Percentiles rank a stretch among this genome's conserved stretches.
phyloP scores from a whole-genome alignment of 2,888 invertebrate species.

The Sphaeridia pumilis region DNA sequence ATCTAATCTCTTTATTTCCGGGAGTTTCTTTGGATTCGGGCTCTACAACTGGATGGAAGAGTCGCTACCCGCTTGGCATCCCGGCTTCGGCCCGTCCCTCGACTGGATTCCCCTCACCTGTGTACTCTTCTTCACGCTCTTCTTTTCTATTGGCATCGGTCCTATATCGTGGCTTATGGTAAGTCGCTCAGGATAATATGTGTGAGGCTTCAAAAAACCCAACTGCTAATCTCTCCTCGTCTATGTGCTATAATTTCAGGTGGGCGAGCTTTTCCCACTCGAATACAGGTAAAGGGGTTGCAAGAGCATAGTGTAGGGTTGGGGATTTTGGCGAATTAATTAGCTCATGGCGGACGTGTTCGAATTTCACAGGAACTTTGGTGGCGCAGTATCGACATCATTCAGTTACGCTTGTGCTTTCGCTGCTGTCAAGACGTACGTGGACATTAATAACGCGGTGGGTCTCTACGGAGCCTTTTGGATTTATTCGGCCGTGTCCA shows the following conservation, averaged over 20 bases:
- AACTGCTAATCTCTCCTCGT: too few relatives aligned
- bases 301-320: neutral
- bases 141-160: slow-evolving; percentile 75
- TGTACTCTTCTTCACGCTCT: slow-evolving; percentile 69
- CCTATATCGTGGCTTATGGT: slow-evolving; percentile 71
- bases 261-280: slow-evolving; percentile 69
- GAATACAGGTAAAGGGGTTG: slow-evolving; percentile 42
- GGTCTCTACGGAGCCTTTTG: slow-evolving; percentile 76
- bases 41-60: slow-evolving; percentile 71
- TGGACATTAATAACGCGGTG: slow-evolving; percentile 63
- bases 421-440: slow-evolving; percentile 72
- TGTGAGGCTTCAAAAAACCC: too few relatives aligned
- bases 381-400: slow-evolving; percentile 72
- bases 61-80: slow-evolving; percentile 43
- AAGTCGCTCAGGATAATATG: too few relatives aligned
- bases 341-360: neutral
- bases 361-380: slow-evolving; percentile 57
- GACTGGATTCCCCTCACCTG: slow-evolving; percentile 75
- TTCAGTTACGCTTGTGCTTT: slow-evolving; percentile 80
- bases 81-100: slow-evolving; percentile 35
- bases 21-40: slow-evolving; percentile 73
- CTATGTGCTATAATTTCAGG: slow-evolving; percentile 37
- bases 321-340: neutral
- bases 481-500: slow-evolving; percentile 72
- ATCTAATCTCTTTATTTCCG: slow-evolving; percentile 70